A percentile compares a stretch with the other conserved stretches of the same genome.
Evolutionary conservation across 2,888 invertebrate species (phyloP).

Genomic region (Cinara cedri): DNA sequence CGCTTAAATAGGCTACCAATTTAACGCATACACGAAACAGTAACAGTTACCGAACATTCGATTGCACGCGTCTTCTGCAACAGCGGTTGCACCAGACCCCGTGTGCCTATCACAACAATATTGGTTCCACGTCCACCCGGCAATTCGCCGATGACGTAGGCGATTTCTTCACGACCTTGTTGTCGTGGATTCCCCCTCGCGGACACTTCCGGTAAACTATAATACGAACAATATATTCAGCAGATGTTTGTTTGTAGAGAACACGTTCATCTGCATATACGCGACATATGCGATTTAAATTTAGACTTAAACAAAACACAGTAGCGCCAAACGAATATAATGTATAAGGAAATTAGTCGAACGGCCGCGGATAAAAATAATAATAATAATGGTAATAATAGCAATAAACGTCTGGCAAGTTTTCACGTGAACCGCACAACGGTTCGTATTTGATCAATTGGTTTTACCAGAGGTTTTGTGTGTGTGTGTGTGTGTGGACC

Average conservation of each 20-base stretch:
- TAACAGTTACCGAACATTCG: background rate
- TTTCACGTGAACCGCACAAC: too few species aligned
- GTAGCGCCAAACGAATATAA: background rate
- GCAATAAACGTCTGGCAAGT: too few species aligned
- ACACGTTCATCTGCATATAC: background rate
- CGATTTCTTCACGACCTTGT: slow-evolving; percentile 14
- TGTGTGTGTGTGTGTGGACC: too few species aligned
- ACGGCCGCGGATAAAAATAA: too few species aligned
- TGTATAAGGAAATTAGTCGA: too few species aligned
- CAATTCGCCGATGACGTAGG: background rate
- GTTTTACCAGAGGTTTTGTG: too few species aligned
- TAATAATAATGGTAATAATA: too few species aligned
- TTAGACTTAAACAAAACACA: background rate
- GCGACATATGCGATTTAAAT: too few species aligned
- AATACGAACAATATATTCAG: slow-evolving; percentile 15
- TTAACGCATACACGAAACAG: background rate
- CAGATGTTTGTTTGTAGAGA: slow-evolving; percentile 18
- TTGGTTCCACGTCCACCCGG: too few species aligned
- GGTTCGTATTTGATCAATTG: too few species aligned
- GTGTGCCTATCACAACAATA: too few species aligned
- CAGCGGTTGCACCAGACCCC: background rate
- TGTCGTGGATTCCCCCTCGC: background rate
- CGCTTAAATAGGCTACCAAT: background rate
- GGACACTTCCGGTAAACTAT: slow-evolving; percentile 30
- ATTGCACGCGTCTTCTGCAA: background rate